Base-by-base conservation (phyloP, 2,113 vertebrate genomes). In the Apus apus region DNA sequence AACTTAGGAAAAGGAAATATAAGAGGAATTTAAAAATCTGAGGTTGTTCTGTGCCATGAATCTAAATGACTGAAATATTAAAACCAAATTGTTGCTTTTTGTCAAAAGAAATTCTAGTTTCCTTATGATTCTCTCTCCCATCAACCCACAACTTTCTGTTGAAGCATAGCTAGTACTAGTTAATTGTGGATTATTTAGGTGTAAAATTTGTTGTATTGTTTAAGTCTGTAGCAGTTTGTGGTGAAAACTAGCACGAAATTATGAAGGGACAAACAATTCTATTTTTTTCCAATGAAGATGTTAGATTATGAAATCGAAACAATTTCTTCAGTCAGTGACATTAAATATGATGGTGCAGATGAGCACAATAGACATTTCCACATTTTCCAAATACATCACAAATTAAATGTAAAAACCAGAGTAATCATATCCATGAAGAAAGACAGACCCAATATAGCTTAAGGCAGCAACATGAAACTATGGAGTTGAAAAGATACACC, bases 381-480 rank as follows among this genome's bases (percentile, higher is more conserved):
- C 8, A 20, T 78, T 89, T 89, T 65, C 40, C 73, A 78, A 72
- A 82, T 64, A n/a, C 10, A 30, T 40, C 40, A 27, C 19, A 67
- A 77, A 32, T 27, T 46, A 72, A 74, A 81, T 45, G 8, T 53
- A 13, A 79, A 93, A 30, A 18, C 0, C 2, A 16, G 17, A 90
- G 22, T 58, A 45, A 43, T 19, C 2, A 3, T 71, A 30, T 40
- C 23, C 1, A 1, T 27, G 16, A 86, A n/a, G 57, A 67, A 61
- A 46, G 54, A 4, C 20, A 90, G 46, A 29, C 38, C 10, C 0
- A 0, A 5, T 23, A 27, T 1, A 30, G 23, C 4, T 26, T 22
- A 56, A 65, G 5, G 9, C n/a, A 82, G 67, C 34, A 61, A 36
- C 19, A 65, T 75, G 25, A 72, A 85, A 36, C 40, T 15, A 18